Conservation (phyloP, 2,113 vertebrate species). For the Xiphorhynchus elegans region DNA sequence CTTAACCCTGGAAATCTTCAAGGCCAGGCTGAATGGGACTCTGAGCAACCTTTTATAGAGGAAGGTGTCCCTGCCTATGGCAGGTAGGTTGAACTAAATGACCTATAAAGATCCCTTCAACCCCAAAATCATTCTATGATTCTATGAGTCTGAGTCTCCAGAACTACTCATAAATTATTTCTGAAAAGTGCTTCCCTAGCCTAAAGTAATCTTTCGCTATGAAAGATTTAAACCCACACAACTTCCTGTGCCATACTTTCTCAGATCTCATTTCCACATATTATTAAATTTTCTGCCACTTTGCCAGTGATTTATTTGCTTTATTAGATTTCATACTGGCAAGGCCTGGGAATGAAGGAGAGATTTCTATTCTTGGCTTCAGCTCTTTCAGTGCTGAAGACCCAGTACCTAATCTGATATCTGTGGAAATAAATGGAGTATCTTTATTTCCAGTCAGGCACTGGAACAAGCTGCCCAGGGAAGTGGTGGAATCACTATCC, state of each 20-base stretch:
- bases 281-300: slow-evolving; percentile 29
- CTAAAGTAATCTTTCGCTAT: background rate
- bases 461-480: background rate
- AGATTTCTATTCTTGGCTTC: background rate
- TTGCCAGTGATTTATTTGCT: background rate
- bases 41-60: background rate
- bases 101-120: background rate
- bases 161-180: background rate
- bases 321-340: slow-evolving; percentile 13
- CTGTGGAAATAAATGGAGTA: background rate
- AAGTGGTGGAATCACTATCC: background rate
- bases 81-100: background rate
- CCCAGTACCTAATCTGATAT: background rate
- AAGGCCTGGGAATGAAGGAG: background rate
- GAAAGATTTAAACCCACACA: slow-evolving; percentile 1
- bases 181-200: background rate
- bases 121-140: background rate
- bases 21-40: background rate
- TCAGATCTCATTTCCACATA: slow-evolving; percentile 20
- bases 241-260: background rate
- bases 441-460: background rate
- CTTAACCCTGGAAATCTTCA: background rate
- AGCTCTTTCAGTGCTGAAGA: background rate
- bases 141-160: background rate
- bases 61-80: background rate